Evolutionary conservation across 2,797 vertebrate species (phyloP), one percentile per base, ranked within the genome.

Genomic region (Takifugu ocellatus): DNA sequence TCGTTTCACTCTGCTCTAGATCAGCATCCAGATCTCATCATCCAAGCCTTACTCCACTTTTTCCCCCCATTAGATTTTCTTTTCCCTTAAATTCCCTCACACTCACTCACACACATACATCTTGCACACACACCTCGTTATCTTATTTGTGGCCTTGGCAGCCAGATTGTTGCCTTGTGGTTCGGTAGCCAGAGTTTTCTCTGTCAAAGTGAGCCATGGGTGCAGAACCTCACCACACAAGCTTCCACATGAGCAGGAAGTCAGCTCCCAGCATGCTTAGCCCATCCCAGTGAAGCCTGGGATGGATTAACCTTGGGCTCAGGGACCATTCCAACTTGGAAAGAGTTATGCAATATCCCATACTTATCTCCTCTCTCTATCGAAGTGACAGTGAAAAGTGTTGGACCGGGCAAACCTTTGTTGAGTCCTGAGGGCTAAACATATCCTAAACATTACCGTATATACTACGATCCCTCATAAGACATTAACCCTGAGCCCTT

Each of bases 91-190:
- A 84, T 86, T 86, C 82, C 84, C 83, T 84, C 78, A 80, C 85
- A 81, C 81, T 79, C 72, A 44, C 78, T 61, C 51, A 15, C 77
- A 66, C 75, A 77, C 78, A 72, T 68, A 63, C 80, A 82, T 78
- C 75, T 80, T 63, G 50, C 83, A 81, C 83, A 86, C 86, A 85
- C 87, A 87, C 86, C 79, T 85, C 82, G 75, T 86, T 88, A 87
- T 87, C 81, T 86, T 84, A 86, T 87, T 89, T 86, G 85, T 82
- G 87, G 85, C 84, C 78, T 88, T 90, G 86, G 86, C 84, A 88
- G 85, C 61, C 80, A 70, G 78, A 83, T 84, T 85, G 78, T 83
- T 86, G 82, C 85, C 75, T 82, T 87, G 83, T 48, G 82, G 84
- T 89, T 82, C 72, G 14, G 81, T 85, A 76, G 74, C 81, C 84